These are phyloP conservation scores for Siphonodentalium dalli DNA, from an alignment of 2,888 invertebrate genomes.

Conservation along the genomic window DNA sequence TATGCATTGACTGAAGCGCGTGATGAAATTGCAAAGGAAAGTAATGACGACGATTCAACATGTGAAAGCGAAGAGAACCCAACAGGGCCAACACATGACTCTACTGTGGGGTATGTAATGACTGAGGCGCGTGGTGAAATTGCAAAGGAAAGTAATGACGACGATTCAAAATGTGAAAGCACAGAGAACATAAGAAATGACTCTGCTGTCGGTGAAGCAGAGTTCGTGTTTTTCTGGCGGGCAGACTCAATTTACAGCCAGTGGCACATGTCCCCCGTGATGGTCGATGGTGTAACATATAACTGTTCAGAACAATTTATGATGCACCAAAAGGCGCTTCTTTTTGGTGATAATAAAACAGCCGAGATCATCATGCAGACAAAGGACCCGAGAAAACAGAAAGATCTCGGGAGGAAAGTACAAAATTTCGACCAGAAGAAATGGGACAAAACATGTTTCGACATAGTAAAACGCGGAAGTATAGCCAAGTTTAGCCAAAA, in stretches of 20 bases:
- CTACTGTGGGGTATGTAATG: no score
- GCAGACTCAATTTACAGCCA: conserved; percentile 1
- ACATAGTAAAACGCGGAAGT: conserved; percentile 45
- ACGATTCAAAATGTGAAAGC: no score
- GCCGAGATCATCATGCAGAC: conserved; percentile 40
- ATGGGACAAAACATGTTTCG: conserved; percentile 37
- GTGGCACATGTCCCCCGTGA: not conserved
- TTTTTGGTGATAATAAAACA: conserved; percentile 36
- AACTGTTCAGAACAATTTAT: conserved; percentile 11
- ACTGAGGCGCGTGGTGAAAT: no score
- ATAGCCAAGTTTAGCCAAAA: conserved; percentile 59
- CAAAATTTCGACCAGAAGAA: conserved; percentile 39
- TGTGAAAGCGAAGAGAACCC: no score
- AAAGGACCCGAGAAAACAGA: conserved; percentile 43
- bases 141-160: no score
- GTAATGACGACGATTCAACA: no score
- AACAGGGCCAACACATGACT: no score
- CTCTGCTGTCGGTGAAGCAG: not conserved
- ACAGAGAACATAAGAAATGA: no score
- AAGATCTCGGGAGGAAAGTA: conserved; percentile 44
- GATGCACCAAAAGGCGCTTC: conserved; percentile 17
- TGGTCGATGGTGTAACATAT: not conserved
- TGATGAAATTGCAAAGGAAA: no score
- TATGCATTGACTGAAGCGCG: no score
- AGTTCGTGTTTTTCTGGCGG: conserved; percentile 13